These are phyloP conservation scores for Prionailurus viverrinus DNA, from an alignment of 2,113 vertebrate species.

Conservation along the genomic window DNA sequence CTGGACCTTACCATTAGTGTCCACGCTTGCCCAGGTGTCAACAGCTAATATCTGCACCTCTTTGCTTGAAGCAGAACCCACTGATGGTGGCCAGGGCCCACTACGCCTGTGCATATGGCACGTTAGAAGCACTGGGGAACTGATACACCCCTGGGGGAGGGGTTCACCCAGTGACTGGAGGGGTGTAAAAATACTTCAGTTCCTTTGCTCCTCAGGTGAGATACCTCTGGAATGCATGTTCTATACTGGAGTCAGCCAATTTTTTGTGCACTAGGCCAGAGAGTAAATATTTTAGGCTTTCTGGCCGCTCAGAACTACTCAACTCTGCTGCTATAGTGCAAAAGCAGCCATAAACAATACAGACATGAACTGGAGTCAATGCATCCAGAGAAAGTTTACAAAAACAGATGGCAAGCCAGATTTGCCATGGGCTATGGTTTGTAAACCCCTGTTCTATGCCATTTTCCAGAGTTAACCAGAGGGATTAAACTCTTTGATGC, in stretches of 20 bases:
- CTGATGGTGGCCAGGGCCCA: background rate
- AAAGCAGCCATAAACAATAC: background rate
- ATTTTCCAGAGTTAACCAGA: background rate
- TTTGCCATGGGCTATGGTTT: background rate
- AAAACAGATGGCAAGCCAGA: background rate
- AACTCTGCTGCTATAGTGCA: background rate
- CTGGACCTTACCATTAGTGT: background rate
- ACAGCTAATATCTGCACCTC: background rate
- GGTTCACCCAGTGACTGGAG: background rate
- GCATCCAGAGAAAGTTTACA: background rate
- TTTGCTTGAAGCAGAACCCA: background rate
- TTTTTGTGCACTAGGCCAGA: background rate
- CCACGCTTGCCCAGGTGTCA: background rate
- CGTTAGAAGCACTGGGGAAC: background rate
- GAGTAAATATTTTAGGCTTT: background rate
- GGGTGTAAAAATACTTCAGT: background rate
- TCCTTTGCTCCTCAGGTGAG: background rate
- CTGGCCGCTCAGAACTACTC: background rate
- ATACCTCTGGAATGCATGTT: too few species aligned
- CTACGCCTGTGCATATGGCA: accelerated
- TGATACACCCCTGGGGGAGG: background rate
- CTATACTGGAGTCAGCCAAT: background rate
- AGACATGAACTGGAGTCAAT: background rate
- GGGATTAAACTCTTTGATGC: background rate
- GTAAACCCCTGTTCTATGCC: background rate